Conservation (phyloP, 1,140 invertebrate species). For the Laupala kohalensis region DNA sequence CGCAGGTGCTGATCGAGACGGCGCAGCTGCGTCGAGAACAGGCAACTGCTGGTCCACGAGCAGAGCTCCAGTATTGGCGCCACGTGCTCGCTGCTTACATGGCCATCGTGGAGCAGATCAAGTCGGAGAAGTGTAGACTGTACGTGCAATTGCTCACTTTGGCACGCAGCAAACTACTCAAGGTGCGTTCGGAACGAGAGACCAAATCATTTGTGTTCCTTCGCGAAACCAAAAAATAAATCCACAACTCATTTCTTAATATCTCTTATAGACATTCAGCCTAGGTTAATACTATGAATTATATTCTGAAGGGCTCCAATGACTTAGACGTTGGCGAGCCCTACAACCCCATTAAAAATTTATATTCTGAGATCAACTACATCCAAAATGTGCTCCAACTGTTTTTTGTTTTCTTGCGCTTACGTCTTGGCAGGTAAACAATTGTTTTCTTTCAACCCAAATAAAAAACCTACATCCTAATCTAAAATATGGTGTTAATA, state of each 20-base stretch:
- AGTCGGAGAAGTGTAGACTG: slow-evolving; percentile 42
- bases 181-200: slow-evolving; percentile 39
- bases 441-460: too few relatives aligned
- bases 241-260: neutral
- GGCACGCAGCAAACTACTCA: slow-evolving; percentile 51
- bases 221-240: neutral
- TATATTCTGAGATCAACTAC: too few relatives aligned
- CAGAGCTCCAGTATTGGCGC: slow-evolving; percentile 71
- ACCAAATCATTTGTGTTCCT: neutral
- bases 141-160: slow-evolving; percentile 51
- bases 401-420: too few relatives aligned
- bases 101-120: slow-evolving; percentile 64
- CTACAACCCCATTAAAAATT: too few relatives aligned
- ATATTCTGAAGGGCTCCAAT: too few relatives aligned
- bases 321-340: too few relatives aligned
- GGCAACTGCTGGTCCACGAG: slow-evolving; percentile 62
- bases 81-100: slow-evolving; percentile 63
- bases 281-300: too few relatives aligned
- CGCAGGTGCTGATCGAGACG: slow-evolving; percentile 41
- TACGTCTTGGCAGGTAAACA: too few relatives aligned
- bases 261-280: too few relatives aligned
- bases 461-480: too few relatives aligned
- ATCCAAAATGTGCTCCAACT: too few relatives aligned
- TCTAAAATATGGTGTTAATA: too few relatives aligned
- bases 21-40: slow-evolving; percentile 67